Evolutionary conservation across 2,797 vertebrate species (phyloP).

Genomic region (Dicrostonyx torquatus): DNA sequence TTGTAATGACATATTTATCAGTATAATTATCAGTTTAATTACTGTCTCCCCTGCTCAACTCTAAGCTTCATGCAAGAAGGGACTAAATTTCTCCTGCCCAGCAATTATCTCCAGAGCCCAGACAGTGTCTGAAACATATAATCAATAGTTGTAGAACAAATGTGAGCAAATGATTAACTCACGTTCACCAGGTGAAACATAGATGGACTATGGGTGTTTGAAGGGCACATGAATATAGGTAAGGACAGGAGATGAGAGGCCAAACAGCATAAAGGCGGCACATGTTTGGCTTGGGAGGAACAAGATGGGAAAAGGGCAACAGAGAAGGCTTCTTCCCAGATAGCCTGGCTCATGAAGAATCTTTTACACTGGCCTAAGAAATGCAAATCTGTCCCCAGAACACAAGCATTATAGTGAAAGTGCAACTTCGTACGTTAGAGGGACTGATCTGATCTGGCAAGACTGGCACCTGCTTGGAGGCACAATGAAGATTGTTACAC

Average conservation of each 20-base stretch:
- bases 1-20: constrained; percentile 38
- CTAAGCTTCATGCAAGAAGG: background rate
- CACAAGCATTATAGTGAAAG: background rate
- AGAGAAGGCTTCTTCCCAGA: background rate
- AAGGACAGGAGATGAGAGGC: background rate
- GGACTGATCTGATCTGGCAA: background rate
- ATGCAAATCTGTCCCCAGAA: background rate
- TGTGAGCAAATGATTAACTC: background rate
- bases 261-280: background rate
- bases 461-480: background rate
- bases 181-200: background rate
- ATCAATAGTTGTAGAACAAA: constrained; percentile 40
- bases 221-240: background rate
- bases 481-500: background rate
- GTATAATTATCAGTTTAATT: constrained; percentile 44
- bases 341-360: background rate
- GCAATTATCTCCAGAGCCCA: constrained; percentile 21
- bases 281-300: background rate
- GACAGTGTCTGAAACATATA: constrained; percentile 1
- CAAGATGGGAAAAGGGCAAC: background rate
- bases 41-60: background rate
- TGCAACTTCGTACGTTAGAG: background rate
- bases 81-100: background rate
- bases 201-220: background rate
- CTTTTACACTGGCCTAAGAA: background rate